Evolutionary conservation across 2,888 invertebrate species (phyloP).

Genomic region (Acheta domesticus): DNA sequence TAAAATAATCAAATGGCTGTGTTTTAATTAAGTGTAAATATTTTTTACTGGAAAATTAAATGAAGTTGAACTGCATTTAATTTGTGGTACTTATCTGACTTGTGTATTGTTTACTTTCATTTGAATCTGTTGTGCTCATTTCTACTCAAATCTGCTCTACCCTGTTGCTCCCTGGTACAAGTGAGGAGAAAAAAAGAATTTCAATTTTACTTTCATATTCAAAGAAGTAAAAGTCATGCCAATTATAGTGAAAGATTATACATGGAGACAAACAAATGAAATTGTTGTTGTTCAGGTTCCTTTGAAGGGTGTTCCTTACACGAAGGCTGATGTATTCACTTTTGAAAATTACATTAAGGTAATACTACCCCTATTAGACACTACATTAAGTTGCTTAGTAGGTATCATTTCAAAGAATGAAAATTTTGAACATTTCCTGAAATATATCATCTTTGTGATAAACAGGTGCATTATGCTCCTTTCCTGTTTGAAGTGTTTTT

Average conservation of each 20-base stretch:
- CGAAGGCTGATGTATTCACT: constrained; percentile 67
- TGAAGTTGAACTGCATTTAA: background rate
- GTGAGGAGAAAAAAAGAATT: too few species aligned
- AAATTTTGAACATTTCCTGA: too few species aligned
- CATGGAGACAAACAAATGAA: constrained; percentile 68
- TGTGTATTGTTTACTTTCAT: constrained; percentile 18
- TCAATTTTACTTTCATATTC: too few species aligned
- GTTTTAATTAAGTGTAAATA: background rate
- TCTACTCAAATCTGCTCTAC: too few species aligned
- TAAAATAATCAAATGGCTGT: background rate
- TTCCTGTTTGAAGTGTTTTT: constrained; percentile 73
- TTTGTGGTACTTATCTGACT: background rate
- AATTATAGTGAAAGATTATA: constrained; percentile 69
- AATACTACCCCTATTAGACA: background rate
- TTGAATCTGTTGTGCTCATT: background rate
- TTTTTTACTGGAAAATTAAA: background rate
- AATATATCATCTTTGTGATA: too few species aligned
- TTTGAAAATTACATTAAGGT: constrained; percentile 65
- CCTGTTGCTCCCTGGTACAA: too few species aligned
- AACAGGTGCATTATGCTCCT: constrained; percentile 63
- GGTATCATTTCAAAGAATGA: too few species aligned
- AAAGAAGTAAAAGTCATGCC: constrained; percentile 54
- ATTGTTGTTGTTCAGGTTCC: constrained; percentile 63
- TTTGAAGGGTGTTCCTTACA: constrained; percentile 58
- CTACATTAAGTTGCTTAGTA: too few species aligned